These are phyloP conservation scores for Mimachlamys varia DNA, from an alignment of 2,888 invertebrate genomes.

Conservation along the genomic window DNA sequence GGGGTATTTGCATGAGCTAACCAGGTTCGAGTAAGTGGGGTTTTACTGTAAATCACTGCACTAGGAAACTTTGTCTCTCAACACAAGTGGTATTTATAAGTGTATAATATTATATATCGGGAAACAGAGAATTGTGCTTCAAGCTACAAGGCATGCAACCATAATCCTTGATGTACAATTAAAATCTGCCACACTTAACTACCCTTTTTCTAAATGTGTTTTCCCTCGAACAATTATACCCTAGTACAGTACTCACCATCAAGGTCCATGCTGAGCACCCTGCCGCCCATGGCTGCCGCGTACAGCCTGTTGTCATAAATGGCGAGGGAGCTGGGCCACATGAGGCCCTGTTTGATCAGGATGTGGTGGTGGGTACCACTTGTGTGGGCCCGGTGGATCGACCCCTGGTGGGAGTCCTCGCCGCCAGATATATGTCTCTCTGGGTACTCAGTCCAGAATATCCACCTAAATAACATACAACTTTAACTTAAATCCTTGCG, in stretches of 20 bases:
- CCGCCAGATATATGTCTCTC: slow-evolving; percentile 48
- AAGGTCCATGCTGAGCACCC: slow-evolving; percentile 65
- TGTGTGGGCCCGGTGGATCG: slow-evolving; percentile 60
- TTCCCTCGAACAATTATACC: too few species aligned
- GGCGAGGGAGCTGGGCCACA: slow-evolving; percentile 70
- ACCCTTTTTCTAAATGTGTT: too few species aligned
- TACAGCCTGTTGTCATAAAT: slow-evolving; percentile 65
- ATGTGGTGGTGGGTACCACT: slow-evolving; percentile 64
- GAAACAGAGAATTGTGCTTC: too few species aligned
- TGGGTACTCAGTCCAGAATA: slow-evolving; percentile 74
- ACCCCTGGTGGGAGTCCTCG: slow-evolving; percentile 54
- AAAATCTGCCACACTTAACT: neutral
- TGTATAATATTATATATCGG: too few species aligned
- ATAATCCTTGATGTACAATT: neutral
- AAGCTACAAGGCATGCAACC: too few species aligned
- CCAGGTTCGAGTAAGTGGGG: too few species aligned
- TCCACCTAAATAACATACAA: slow-evolving; percentile 58
- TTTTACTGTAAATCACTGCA: too few species aligned
- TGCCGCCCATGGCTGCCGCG: slow-evolving; percentile 70
- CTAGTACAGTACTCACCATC: slow-evolving; percentile 60
- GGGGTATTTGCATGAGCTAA: too few species aligned
- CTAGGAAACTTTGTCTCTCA: too few species aligned
- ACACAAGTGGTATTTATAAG: too few species aligned
- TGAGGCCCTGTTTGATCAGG: slow-evolving; percentile 61
- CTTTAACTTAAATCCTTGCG: neutral